Evolutionary conservation across 1,140 invertebrate genomes (phyloP).

Genomic region (Oryctes rhinoceros): DNA sequence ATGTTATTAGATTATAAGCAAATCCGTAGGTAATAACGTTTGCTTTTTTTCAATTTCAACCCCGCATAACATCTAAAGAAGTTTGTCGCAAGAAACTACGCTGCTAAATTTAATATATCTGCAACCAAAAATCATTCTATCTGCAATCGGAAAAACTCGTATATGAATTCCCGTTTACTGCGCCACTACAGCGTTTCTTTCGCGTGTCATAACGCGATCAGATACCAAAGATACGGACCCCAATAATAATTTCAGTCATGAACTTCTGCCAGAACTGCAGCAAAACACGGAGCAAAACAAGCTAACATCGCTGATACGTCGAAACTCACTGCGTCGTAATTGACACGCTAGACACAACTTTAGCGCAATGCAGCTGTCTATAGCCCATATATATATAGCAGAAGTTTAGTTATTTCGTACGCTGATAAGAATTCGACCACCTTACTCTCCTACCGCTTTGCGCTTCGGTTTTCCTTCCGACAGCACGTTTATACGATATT

Average conservation of each 20-base stretch:
- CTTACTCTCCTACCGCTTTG: background rate
- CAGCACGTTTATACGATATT: conserved; percentile 8
- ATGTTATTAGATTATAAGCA: too few relatives aligned
- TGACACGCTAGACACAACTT: background rate
- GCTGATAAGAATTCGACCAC: conserved; percentile 25
- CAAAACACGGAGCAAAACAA: background rate
- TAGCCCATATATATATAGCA: background rate
- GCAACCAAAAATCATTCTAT: too few relatives aligned
- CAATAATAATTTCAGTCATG: background rate
- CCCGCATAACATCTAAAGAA: too few relatives aligned
- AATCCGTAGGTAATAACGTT: too few relatives aligned
- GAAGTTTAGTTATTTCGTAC: conserved; percentile 33
- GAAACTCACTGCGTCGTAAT: background rate
- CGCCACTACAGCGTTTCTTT: background rate
- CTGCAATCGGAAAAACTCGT: too few relatives aligned
- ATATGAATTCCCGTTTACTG: background rate
- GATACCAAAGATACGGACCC: background rate
- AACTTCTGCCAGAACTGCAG: background rate
- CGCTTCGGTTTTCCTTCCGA: too few relatives aligned
- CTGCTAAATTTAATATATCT: too few relatives aligned
- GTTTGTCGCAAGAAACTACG: too few relatives aligned
- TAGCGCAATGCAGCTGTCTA: conserved; percentile 35
- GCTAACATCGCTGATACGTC: background rate
- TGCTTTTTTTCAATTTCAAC: too few relatives aligned
- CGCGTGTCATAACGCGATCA: background rate